A percentile compares a stretch with the other conserved stretches of the same genome.
Evolutionary conservation across 2,888 invertebrate species (phyloP).

Genomic region (Tenodera sinensis): DNA sequence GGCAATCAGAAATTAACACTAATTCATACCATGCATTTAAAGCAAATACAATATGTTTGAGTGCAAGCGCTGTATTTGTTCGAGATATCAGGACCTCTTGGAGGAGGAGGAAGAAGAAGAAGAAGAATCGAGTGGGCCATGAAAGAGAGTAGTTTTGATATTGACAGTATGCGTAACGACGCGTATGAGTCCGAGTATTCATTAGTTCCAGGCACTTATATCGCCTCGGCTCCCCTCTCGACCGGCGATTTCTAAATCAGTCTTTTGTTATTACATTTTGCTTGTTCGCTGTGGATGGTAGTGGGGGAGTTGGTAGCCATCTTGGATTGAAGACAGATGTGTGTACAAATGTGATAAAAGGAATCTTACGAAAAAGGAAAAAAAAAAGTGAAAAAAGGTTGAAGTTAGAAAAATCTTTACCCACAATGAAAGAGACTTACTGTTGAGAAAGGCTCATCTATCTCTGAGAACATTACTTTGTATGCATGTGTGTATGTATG

Average conservation of each 20-base stretch:
- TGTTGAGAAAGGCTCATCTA: neutral
- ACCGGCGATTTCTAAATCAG: neutral
- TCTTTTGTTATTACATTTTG: neutral
- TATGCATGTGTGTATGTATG: neutral
- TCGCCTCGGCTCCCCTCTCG: neutral
- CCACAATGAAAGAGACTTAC: neutral
- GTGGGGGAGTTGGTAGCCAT: neutral
- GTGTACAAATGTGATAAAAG: neutral
- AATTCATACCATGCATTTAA: too few relatives aligned
- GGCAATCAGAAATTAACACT: too few relatives aligned
- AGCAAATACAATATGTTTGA: too few relatives aligned
- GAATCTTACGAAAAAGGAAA: neutral
- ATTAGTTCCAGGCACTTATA: neutral
- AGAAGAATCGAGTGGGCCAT: neutral
- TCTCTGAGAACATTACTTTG: neutral
- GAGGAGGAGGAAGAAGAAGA: too few relatives aligned
- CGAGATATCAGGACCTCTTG: too few relatives aligned
- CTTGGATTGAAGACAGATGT: neutral
- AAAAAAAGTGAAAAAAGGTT: neutral
- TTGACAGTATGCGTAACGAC: neutral
- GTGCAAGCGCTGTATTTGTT: too few relatives aligned
- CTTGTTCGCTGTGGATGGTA: neutral
- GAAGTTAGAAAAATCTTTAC: neutral
- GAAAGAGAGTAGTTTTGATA: neutral
- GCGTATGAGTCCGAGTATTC: neutral